These are phyloP conservation scores for Plecotus auritus DNA, from an alignment of 2,113 vertebrate genomes.

Conservation along the genomic window DNA sequence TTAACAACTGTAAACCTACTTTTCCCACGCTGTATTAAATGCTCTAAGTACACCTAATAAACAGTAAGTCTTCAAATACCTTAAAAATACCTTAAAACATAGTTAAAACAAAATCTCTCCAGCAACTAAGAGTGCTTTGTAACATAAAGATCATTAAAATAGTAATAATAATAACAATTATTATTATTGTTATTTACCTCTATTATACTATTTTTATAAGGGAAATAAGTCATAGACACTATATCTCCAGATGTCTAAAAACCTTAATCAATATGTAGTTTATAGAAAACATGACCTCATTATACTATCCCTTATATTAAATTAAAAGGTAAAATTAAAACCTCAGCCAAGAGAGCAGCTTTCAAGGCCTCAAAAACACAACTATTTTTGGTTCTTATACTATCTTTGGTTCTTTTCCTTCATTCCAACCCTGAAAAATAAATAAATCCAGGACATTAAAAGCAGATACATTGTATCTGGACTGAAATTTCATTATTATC, in stretches of 20 bases:
- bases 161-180: neutral
- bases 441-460: constrained; percentile 44
- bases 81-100: neutral
- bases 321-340: constrained; percentile 45
- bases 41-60: neutral
- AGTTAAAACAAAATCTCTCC: constrained; percentile 22
- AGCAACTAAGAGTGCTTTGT: neutral
- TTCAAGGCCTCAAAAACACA: constrained; percentile 20
- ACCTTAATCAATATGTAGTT: constrained; percentile 38
- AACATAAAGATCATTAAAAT: neutral
- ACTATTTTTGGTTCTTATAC: constrained; percentile 24
- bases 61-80: neutral
- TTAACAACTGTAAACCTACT: neutral
- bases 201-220: constrained; percentile 6
- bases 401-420: constrained; percentile 42
- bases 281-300: constrained; percentile 32
- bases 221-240: neutral
- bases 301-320: constrained; percentile 18
- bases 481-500: constrained; percentile 11
- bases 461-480: constrained; percentile 50
- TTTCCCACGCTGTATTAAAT: neutral
- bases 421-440: neutral
- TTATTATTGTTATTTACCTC: neutral
- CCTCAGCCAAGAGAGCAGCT: constrained; percentile 28
- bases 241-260: neutral